Evolutionary conservation across 1,140 invertebrate genomes (phyloP), one percentile per base, ranked within the genome.

Genomic region (Anagrus nilaparvatae): DNA sequence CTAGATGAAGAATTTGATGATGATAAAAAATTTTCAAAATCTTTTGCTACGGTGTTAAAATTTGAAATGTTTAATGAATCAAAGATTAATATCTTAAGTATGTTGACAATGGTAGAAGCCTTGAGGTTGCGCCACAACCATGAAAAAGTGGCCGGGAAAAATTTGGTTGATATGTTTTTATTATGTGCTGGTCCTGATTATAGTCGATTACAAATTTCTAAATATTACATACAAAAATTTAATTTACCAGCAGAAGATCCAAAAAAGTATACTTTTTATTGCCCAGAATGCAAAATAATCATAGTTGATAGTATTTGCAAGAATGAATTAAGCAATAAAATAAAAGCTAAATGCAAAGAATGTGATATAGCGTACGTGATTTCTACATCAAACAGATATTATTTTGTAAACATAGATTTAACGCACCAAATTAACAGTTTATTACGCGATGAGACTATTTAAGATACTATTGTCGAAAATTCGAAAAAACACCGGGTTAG

Each of bases 21-120:
- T 12, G 24, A 18, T 39, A 27, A 10, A 23, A 17, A 37, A 16
- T 5, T 19, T 14, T 4, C 14, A 10, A 28, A 16, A n/a, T n/a
- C 29, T 6, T 23, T 18, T n/a, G 17, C 24, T 20, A n/a, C 17
- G 12, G 20, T 35, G n/a, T 19, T 30, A 13, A 25, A 40, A 12
- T 40, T 38, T 41, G 28, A 47, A 20, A 52, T 52, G 47, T 52
- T 52, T 46, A 13, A 19, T 19, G 6, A 34, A 28, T 49, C 47
- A 19, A 45, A 49, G 19, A n/a, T 10, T 39, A 17, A 43, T 23
- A 25, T 43, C 47, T 12, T 42, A n/a, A 31, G 33, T n/a, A 47
- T 33, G 42, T 35, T 52, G 14, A 19, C 25, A 23, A 52, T 51
- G 44, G 20, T 48, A 34, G 25, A 44, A 40, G 34, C 47, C 21